A percentile compares a stretch with the other conserved stretches of the same genome.
phyloP scores from a whole-genome alignment of 2,797 vertebrate species.

The Saxicola maurus region DNA sequence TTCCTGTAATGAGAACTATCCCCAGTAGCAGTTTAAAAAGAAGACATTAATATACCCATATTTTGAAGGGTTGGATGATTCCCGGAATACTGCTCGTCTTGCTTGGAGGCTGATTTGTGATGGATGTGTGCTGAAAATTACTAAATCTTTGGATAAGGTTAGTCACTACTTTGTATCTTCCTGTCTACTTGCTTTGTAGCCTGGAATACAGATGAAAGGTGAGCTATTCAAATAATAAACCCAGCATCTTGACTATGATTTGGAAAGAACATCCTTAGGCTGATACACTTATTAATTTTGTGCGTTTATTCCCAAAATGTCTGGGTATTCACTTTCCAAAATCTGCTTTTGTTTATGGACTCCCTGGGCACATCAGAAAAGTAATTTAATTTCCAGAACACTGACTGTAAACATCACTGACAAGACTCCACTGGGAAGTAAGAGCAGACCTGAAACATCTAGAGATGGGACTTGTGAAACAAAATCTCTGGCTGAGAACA shows the following conservation, averaged over 20 bases:
- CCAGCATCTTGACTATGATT: neutral
- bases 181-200: slow-evolving; percentile 11
- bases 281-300: neutral
- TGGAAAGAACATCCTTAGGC: neutral
- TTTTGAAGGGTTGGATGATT: slow-evolving; percentile 86
- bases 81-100: slow-evolving; percentile 87
- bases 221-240: neutral
- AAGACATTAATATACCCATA: neutral
- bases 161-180: slow-evolving; percentile 67
- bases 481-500: neutral
- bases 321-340: slow-evolving; percentile 39
- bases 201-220: neutral
- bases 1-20: neutral
- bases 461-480: neutral
- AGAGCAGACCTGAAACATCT: neutral
- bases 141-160: slow-evolving; percentile 85
- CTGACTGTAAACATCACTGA: neutral
- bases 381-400: slow-evolving; percentile 50
- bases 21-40: neutral
- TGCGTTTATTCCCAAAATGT: slow-evolving; percentile 14
- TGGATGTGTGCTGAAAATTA: slow-evolving; percentile 87
- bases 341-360: slow-evolving; percentile 63
- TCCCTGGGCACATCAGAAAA: slow-evolving; percentile 57
- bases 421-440: slow-evolving; percentile 14
- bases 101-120: slow-evolving; percentile 88